phyloP scores from a whole-genome alignment of 2,797 vertebrate species.

The Natrix natrix region DNA sequence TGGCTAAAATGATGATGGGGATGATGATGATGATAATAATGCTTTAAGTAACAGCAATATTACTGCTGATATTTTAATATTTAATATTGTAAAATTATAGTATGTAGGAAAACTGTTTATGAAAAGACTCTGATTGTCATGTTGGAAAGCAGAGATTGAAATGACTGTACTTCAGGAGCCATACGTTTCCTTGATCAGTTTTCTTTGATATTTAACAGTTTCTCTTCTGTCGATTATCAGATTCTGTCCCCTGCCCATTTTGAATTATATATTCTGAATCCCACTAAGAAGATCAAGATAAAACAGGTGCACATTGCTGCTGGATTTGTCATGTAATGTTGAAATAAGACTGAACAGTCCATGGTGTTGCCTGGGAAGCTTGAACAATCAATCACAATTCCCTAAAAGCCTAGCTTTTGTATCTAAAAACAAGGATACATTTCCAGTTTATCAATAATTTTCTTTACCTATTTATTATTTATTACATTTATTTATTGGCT shows the following conservation, averaged over 20 bases:
- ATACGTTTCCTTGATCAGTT: background rate
- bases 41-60: background rate
- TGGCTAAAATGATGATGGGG: background rate
- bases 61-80: no score
- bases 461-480: background rate
- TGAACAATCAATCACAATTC: background rate
- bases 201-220: background rate
- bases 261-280: background rate
- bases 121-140: background rate
- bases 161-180: background rate
- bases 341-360: background rate
- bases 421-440: background rate
- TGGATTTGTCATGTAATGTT: background rate
- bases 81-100: background rate
- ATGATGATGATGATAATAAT: background rate
- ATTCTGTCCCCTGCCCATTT: background rate
- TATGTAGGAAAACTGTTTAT: no score
- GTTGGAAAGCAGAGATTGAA: background rate
- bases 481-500: no score
- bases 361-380: background rate
- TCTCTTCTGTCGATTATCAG: no score
- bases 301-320: background rate
- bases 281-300: background rate
- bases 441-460: background rate
- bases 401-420: background rate